Conservation (phyloP, 1,140 invertebrate species). For the Chlorops oryzae region DNA sequence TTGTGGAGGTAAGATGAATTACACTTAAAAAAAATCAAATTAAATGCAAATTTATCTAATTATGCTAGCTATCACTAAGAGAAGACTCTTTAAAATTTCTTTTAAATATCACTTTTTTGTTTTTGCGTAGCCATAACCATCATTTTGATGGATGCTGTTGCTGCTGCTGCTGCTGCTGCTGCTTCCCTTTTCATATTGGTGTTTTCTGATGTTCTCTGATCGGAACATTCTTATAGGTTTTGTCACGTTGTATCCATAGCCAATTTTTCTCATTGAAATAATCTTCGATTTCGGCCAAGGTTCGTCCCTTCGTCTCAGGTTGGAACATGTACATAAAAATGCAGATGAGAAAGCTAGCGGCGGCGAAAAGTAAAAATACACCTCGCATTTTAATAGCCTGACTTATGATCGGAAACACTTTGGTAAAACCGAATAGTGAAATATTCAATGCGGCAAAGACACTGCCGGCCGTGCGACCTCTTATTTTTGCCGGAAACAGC, state of each 20-base stretch:
- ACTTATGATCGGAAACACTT: constrained; percentile 61
- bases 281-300: constrained; percentile 71
- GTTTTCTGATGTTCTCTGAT: too few species aligned
- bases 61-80: too few species aligned
- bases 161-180: too few species aligned
- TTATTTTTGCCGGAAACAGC: constrained; percentile 60
- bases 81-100: too few species aligned
- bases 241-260: constrained; percentile 52
- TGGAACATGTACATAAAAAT: constrained; percentile 65
- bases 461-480: constrained; percentile 60
- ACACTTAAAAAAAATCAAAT: too few species aligned
- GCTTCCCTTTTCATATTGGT: too few species aligned
- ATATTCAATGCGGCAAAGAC: constrained; percentile 66
- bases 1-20: too few species aligned
- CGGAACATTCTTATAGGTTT: constrained; percentile 34
- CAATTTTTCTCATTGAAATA: constrained; percentile 63
- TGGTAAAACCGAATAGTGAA: constrained; percentile 64
- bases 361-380: constrained; percentile 64
- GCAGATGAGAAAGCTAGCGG: constrained; percentile 57
- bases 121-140: too few species aligned
- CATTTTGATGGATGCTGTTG: too few species aligned
- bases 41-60: too few species aligned
- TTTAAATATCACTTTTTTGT: too few species aligned
- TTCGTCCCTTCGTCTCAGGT: constrained; percentile 77
- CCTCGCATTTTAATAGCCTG: constrained; percentile 55